Conservation (phyloP, 2,888 invertebrate species). For the Serripes groenlandicus region DNA sequence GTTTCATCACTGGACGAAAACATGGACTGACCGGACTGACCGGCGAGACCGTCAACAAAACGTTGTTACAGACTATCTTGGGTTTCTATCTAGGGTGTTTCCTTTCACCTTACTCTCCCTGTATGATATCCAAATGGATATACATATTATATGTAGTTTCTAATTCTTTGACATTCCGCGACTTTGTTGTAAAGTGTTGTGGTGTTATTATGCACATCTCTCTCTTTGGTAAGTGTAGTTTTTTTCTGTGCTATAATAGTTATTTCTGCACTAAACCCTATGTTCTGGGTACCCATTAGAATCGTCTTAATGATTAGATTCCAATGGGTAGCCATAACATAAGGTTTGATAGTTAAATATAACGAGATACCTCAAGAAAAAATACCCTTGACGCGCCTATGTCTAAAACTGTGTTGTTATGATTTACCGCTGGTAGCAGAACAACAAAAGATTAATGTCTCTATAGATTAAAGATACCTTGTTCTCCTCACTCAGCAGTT, state of each 20-base stretch:
- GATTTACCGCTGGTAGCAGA: no score
- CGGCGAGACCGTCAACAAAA: background rate
- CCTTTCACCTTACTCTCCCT: background rate
- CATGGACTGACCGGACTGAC: background rate
- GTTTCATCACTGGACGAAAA: constrained; percentile 1
- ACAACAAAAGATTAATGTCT: no score
- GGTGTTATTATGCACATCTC: background rate
- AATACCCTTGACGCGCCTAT: no score
- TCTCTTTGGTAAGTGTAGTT: background rate
- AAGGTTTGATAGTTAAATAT: background rate
- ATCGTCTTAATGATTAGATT: background rate
- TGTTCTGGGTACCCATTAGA: background rate
- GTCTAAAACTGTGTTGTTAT: background rate
- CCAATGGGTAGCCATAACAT: background rate
- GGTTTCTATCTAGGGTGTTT: background rate
- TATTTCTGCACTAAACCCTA: background rate
- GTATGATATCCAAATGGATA: background rate
- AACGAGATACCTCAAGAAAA: no score
- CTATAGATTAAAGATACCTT: constrained; percentile 2
- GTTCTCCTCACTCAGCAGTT: constrained; percentile 1
- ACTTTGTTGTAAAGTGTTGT: no score
- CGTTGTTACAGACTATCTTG: background rate
- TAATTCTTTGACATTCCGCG: constrained; percentile 15
- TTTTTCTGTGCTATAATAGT: background rate
- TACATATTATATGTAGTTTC: background rate